Conservation (phyloP, 1,140 invertebrate species). For the Caerostris extrusa region DNA sequence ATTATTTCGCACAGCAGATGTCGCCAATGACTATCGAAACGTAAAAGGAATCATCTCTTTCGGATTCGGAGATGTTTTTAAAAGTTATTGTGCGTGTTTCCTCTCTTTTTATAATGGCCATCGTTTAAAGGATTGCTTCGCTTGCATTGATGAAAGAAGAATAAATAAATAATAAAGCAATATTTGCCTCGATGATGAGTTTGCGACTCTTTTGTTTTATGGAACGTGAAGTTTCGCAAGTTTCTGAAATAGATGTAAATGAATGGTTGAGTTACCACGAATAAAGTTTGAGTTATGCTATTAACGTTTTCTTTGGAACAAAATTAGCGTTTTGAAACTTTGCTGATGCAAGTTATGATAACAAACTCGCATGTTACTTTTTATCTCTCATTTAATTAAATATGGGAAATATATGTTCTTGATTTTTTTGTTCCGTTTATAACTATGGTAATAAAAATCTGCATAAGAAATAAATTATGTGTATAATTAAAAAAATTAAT, state of each 20-base stretch:
- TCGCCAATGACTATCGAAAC: conserved; percentile 24
- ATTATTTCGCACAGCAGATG: conserved; percentile 29
- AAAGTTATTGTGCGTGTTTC: not conserved
- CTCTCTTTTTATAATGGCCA: not conserved
- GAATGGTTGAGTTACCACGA: not conserved
- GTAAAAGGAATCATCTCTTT: not conserved
- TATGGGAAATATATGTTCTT: too few species aligned
- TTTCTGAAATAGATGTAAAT: not conserved
- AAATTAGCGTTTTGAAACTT: too few species aligned
- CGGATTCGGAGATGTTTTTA: conserved; percentile 8
- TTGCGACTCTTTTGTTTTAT: not conserved
- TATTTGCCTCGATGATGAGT: not conserved
- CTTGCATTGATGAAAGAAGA: too few species aligned
- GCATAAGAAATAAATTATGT: too few species aligned
- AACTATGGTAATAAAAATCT: too few species aligned
- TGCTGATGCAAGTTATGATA: too few species aligned
- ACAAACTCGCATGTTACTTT: too few species aligned
- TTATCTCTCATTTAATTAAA: too few species aligned
- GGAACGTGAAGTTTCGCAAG: not conserved
- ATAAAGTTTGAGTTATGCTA: not conserved
- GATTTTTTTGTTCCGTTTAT: too few species aligned
- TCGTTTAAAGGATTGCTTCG: not conserved
- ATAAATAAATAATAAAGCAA: not conserved
- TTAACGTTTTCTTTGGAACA: too few species aligned
- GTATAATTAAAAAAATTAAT: too few species aligned